Percentiles rank a stretch among this genome's conserved stretches.
Evolutionary conservation across 1,140 invertebrate genomes (phyloP).

Genomic region (Protaetia brevitarsis): DNA sequence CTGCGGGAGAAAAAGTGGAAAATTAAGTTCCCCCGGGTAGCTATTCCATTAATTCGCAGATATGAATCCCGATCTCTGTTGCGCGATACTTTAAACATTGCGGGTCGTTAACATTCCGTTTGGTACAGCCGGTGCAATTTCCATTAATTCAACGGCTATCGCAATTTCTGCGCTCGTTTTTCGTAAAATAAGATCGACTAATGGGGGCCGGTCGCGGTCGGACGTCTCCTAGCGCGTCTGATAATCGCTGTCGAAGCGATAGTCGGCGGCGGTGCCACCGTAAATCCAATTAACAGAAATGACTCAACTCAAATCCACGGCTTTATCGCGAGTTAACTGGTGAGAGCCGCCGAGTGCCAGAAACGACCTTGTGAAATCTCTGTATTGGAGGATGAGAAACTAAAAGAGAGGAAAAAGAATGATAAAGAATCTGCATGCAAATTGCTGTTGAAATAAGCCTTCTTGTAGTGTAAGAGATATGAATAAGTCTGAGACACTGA

Average conservation of each 20-base stretch:
- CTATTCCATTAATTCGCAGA: too few relatives aligned
- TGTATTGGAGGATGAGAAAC: neutral
- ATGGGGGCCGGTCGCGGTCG: neutral
- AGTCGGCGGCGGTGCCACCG: neutral
- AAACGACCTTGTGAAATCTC: neutral
- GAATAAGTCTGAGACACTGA: neutral
- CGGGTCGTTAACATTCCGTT: neutral
- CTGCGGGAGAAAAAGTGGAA: too few relatives aligned
- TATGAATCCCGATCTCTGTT: too few relatives aligned
- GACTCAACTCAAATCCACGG: neutral
- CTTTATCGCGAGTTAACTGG: neutral
- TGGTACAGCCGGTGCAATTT: neutral
- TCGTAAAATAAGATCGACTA: constrained; percentile 4
- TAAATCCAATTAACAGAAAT: constrained; percentile 18
- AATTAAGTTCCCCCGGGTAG: too few relatives aligned
- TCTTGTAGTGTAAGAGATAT: neutral
- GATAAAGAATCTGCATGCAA: neutral
- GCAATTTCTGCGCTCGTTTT: neutral
- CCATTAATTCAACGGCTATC: neutral
- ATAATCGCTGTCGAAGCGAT: neutral
- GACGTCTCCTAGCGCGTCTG: neutral
- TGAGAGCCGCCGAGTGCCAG: neutral
- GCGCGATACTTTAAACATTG: too few relatives aligned
- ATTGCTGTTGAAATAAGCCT: neutral
- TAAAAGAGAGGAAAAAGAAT: neutral